Base-by-base conservation (phyloP, 1,140 invertebrate genomes). In the Leguminivora glycinivorella region DNA sequence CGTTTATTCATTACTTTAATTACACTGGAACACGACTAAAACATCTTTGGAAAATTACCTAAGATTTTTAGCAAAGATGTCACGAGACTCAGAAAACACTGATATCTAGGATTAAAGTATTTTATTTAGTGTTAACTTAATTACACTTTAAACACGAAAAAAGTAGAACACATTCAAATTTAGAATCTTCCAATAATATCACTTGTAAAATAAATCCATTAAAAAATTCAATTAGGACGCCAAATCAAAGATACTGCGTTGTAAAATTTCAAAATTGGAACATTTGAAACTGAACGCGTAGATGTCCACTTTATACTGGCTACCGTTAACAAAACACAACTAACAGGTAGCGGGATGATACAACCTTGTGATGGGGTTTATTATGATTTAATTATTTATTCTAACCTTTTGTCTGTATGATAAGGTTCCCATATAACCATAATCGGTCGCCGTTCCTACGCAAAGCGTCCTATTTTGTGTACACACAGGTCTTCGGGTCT, bases 341-440 rank as follows among this genome's bases (percentile, higher is more conserved):
- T 67, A 29, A 52, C 68, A 52, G 12, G 19, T 31, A 56, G 40
- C 71, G n/a, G 10, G 43, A 70, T 75, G 75, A 72, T 52, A 24
- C 77, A 77, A 79, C 80, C 68, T 82, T 82, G 80, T 72, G 58
- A 40, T 38, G 72, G 26, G 67, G 79, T 73, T 72, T 31, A 25
- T 58, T 29, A 52, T 6, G 17, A 10, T 22, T 52, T 34, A 31
- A 63, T 63, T 29, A 26, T n/a, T 12, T n/a, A n/a, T n/a, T n/a
- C n/a, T n/a, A n/a, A n/a, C n/a, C n/a, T n/a, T n/a, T n/a, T n/a
- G n/a, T n/a, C n/a, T n/a, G n/a, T n/a, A n/a, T n/a, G n/a, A n/a
- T n/a, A n/a, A n/a, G n/a, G n/a, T n/a, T n/a, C n/a, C n/a, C n/a
- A n/a, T n/a, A n/a, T n/a, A n/a, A n/a, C n/a, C n/a, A n/a, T n/a